A percentile compares a stretch with the other conserved stretches of the same genome.
Conservation (phyloP, 2,888 invertebrate genomes). For the Tanypteryx hageni region DNA sequence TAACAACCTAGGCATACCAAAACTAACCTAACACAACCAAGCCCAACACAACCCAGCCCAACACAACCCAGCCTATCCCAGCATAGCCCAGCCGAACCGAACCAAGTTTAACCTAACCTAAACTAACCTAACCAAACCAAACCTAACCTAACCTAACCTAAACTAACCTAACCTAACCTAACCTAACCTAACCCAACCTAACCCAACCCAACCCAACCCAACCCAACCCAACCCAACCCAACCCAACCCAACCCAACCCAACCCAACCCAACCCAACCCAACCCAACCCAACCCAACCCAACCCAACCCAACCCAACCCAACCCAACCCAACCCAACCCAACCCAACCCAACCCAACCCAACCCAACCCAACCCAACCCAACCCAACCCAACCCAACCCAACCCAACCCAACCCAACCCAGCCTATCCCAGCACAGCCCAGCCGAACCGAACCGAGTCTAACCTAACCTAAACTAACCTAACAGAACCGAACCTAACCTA, state of each 20-base stretch:
- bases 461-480: slow-evolving; percentile 69
- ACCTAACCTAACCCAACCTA: not conserved
- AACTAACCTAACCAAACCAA: not conserved
- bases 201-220: slow-evolving; percentile 23
- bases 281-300: slow-evolving; percentile 32
- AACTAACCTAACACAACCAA: no score
- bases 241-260: slow-evolving; percentile 27
- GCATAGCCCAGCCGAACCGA: no score
- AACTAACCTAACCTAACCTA: no score
- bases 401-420: slow-evolving; percentile 41
- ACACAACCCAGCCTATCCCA: no score
- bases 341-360: slow-evolving; percentile 39
- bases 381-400: slow-evolving; percentile 38
- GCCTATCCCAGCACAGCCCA: no score
- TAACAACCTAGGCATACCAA: no score
- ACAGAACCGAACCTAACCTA: no score
- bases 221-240: not conserved
- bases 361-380: slow-evolving; percentile 40
- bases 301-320: slow-evolving; percentile 45
- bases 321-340: slow-evolving; percentile 62
- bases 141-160: no score
- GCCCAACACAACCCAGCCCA: no score
- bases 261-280: slow-evolving; percentile 36
- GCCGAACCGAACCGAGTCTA: slow-evolving; percentile 69
- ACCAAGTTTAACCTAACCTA: not conserved